phyloP scores from a whole-genome alignment of 2,797 vertebrate genomes.

The Sylvilagus floridanus region DNA sequence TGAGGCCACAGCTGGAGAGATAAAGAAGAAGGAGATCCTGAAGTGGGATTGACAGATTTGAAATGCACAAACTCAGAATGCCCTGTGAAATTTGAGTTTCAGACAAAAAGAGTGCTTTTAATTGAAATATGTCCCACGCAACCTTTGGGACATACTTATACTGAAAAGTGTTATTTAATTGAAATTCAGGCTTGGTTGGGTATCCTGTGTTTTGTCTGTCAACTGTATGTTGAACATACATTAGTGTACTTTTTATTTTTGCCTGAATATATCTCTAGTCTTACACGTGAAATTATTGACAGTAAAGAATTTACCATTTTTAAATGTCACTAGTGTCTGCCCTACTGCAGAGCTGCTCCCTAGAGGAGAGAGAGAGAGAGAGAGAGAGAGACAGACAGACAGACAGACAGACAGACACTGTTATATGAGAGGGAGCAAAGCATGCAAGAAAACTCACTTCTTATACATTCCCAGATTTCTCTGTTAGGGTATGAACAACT shows the following conservation, averaged over 20 bases:
- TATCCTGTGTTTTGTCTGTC: neutral
- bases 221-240: neutral
- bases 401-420: neutral
- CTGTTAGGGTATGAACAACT: neutral
- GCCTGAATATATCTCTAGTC: neutral
- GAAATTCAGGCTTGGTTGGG: neutral
- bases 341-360: neutral
- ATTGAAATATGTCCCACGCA: neutral
- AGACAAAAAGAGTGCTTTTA: neutral
- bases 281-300: neutral
- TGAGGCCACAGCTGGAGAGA: neutral
- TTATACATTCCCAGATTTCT: neutral
- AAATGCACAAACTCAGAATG: neutral
- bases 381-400: neutral
- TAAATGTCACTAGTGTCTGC: neutral
- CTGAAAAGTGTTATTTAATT: neutral
- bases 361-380: too few relatives aligned
- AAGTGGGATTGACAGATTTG: neutral
- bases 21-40: neutral
- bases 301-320: conserved; percentile 22
- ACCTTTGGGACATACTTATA: neutral
- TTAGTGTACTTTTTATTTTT: neutral
- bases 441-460: neutral
- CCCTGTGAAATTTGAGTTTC: neutral
- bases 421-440: neutral